Base-by-base conservation (phyloP, 2,888 invertebrate species). In the Heliconius ethilla region DNA sequence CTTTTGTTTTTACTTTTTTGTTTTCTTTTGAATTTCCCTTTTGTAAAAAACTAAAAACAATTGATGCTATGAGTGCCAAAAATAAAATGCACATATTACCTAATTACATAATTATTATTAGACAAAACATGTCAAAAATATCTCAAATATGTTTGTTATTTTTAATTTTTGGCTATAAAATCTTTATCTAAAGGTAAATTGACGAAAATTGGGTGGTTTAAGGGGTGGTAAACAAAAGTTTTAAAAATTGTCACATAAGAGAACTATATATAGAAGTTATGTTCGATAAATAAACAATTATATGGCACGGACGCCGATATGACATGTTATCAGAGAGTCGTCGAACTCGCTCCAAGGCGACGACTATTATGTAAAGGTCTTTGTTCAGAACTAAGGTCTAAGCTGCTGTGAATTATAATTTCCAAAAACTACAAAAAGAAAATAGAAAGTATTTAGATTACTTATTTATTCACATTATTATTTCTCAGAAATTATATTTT, bases 241-340 rank as follows among this genome's bases (percentile, higher is more conserved):
- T 76, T 25, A 25, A 55, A 37, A 70, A 27, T 13, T 59, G 10
- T 29, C 0, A 33, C 18, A 73, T 59, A 45, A 10, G 73, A 45
- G 75, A 37, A 76, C 66, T 75, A 77, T 77, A 78, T 76, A 75
- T 76, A 75, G 74, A 75, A 70, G 59, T 22, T 73, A 79, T 81
- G 80, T 79, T 81, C 79, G 80, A 80, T 82, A 82, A 82, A 79
- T 76, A 79, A 79, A 81, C 78, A 81, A 80, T 81, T 80, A 81
- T 82, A 82, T 82, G 78, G 79, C 77, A 76, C 81, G 82, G 79
- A 81, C 81, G 79, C 77, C 85, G 89, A 89, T 89, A 90, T 87
- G 87, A 89, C 88, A 89, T 89, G 91, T 91, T 92, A 92, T 91
- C 92, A 85, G 80, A 83, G 85, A 87, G 92, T 91, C 92, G 88